phyloP scores from a whole-genome alignment of 2,113 vertebrate genomes.

The Odontophorus gujanensis region DNA sequence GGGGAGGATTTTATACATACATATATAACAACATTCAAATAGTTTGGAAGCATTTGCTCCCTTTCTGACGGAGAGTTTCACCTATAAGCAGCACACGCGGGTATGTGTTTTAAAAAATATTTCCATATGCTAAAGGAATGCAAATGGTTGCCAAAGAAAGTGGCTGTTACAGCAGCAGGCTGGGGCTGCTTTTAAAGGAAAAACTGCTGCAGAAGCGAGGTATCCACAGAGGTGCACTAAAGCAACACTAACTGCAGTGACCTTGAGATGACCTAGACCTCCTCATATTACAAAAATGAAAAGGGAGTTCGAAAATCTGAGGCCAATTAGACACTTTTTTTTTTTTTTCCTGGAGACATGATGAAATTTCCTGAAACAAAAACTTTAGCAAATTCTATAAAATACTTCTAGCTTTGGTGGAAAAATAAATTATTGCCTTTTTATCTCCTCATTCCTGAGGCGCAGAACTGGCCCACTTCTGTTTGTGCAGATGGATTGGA shows the following conservation, averaged over 20 bases:
- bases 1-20: background rate
- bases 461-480: conserved; percentile 80
- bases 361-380: conserved; percentile 88
- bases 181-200: conserved; percentile 76
- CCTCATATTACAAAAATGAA: conserved; percentile 79
- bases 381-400: conserved; percentile 81
- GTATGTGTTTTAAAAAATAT: conserved; percentile 82
- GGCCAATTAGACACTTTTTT: conserved; percentile 72
- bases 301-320: conserved; percentile 77
- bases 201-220: conserved; percentile 79
- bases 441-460: conserved; percentile 84
- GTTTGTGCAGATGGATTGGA: conserved; percentile 84
- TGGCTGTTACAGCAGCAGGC: conserved; percentile 71
- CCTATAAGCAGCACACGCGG: conserved; percentile 68
- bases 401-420: conserved; percentile 80
- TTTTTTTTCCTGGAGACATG: conserved; percentile 80
- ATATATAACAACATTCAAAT: background rate
- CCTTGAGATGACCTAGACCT: conserved; percentile 78
- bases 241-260: conserved; percentile 77
- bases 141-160: conserved; percentile 78
- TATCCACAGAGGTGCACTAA: conserved; percentile 82
- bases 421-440: conserved; percentile 83
- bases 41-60: conserved; percentile 38
- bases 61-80: conserved; percentile 65
- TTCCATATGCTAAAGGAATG: conserved; percentile 86